Percentiles rank a stretch among this genome's conserved stretches.
phyloP scores from a whole-genome alignment of 2,888 invertebrate species.

The Cacoxenus indagator region DNA sequence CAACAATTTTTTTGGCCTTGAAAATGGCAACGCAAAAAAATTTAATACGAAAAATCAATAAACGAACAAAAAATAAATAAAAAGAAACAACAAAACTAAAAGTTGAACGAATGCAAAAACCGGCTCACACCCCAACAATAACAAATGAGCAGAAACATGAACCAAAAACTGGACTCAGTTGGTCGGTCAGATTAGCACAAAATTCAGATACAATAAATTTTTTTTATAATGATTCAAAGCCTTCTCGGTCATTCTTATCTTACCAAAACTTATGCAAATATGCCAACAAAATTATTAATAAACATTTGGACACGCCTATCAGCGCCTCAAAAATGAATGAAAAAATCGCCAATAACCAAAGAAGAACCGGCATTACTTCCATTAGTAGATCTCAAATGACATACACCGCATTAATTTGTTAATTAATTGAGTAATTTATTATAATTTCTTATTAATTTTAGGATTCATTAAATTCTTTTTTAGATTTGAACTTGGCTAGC shows the following conservation, averaged over 20 bases:
- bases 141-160: background rate
- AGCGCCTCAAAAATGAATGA: background rate
- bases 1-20: slow-evolving; percentile 52
- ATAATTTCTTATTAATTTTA: too few species aligned
- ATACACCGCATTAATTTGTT: background rate
- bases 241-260: background rate
- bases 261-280: background rate
- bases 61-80: slow-evolving; percentile 39
- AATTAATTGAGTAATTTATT: background rate
- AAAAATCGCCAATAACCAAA: background rate
- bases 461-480: too few species aligned
- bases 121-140: slow-evolving; percentile 37
- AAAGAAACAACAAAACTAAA: slow-evolving; percentile 30
- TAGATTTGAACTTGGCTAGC: too few species aligned
- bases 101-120: slow-evolving; percentile 39
- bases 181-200: background rate
- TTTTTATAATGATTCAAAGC: too few species aligned
- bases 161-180: background rate
- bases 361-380: background rate
- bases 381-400: background rate
- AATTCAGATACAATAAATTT: background rate
- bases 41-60: slow-evolving; percentile 65
- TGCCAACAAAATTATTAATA: background rate
- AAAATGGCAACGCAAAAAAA: slow-evolving; percentile 60
- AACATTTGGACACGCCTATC: background rate